Percentiles rank a stretch among this genome's conserved stretches.
phyloP scores from a whole-genome alignment of 2,888 invertebrate genomes.

The Eretmocerus hayati region DNA sequence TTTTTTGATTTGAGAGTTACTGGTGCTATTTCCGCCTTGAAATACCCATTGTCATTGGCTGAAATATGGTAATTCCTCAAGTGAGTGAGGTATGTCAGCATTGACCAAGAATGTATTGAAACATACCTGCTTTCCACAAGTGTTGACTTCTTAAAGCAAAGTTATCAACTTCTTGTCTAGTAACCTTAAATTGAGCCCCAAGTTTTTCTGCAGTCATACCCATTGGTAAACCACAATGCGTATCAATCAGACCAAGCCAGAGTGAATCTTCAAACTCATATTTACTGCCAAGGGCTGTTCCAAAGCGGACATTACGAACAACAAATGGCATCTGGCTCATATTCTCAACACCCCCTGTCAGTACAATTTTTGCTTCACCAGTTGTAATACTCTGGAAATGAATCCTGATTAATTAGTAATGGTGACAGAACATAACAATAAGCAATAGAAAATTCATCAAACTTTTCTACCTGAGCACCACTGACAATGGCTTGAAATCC shows the following conservation, averaged over 20 bases:
- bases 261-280: constrained; percentile 79
- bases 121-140: constrained; percentile 73
- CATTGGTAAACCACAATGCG: constrained; percentile 88
- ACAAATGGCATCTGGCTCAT: constrained; percentile 91
- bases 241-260: constrained; percentile 84
- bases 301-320: constrained; percentile 80
- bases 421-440: not conserved
- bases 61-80: constrained; percentile 26
- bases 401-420: not conserved
- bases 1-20: constrained; percentile 78
- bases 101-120: not conserved
- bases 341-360: constrained; percentile 91
- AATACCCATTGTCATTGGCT: constrained; percentile 84
- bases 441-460: not conserved
- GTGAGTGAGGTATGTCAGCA: too few relatives aligned
- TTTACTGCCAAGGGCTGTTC: constrained; percentile 72
- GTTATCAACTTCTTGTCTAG: constrained; percentile 75
- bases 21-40: constrained; percentile 84
- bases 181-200: constrained; percentile 75
- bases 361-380: constrained; percentile 76
- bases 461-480: constrained; percentile 70
- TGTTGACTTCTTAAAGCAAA: constrained; percentile 81
- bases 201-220: constrained; percentile 92
- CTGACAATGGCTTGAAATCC: constrained; percentile 93
- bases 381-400: constrained; percentile 70